phyloP scores from a whole-genome alignment of 2,888 invertebrate genomes.

The Hypolimnas misippus region DNA sequence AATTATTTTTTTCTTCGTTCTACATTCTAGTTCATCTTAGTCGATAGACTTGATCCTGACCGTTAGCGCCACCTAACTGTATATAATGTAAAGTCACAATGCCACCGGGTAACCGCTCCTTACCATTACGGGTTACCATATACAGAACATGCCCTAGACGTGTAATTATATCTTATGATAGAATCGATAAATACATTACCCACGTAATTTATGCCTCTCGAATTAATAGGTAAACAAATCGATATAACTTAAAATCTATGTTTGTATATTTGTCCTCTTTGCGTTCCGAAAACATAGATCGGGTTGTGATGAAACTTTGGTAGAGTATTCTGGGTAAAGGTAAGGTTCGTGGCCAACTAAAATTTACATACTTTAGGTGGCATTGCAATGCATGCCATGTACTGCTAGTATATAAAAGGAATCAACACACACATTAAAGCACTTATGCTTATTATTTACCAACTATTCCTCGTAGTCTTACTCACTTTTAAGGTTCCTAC shows the following conservation, averaged over 20 bases:
- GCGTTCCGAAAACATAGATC: too few species aligned
- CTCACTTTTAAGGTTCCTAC: too few species aligned
- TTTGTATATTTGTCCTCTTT: too few species aligned
- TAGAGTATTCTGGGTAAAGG: too few species aligned
- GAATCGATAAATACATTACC: conserved; percentile 34
- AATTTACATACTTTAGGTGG: too few species aligned
- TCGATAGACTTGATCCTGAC: conserved; percentile 46
- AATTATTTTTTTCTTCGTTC: conserved; percentile 34
- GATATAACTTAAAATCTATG: not conserved
- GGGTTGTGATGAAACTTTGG: too few species aligned
- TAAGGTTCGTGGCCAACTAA: too few species aligned
- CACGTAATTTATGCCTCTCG: conserved; percentile 27
- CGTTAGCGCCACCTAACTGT: conserved; percentile 67
- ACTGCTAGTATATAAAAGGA: too few species aligned
- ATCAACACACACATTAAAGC: too few species aligned
- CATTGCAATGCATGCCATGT: too few species aligned
- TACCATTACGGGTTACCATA: conserved; percentile 41
- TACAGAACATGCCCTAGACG: conserved; percentile 39
- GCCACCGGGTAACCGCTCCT: conserved; percentile 46
- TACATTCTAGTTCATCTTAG: conserved; percentile 38
- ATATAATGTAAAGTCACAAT: conserved; percentile 57
- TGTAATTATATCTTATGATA: conserved; percentile 38
- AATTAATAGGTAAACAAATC: conserved; percentile 22
- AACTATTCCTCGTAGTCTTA: too few species aligned
- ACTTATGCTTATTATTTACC: too few species aligned